Evolutionary conservation across 2,113 vertebrate species (phyloP), one percentile per base, ranked within the genome.

Genomic region (Labrus mixtus): DNA sequence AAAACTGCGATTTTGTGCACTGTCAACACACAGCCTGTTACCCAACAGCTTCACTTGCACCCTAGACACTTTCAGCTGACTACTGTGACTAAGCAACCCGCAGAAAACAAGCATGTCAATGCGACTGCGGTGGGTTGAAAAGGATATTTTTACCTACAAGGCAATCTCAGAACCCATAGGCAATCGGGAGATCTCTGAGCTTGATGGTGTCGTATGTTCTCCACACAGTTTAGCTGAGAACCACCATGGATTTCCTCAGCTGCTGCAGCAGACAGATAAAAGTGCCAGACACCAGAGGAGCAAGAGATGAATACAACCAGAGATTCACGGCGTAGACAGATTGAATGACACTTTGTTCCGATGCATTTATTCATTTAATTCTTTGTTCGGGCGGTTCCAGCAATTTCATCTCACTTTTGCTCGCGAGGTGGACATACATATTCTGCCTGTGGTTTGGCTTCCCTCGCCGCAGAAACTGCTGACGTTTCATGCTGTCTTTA

Each of bases 361-460:
- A 92, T 92, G 90, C 88, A 91, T 92, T 91, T 93, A 91, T 93
- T 91, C 89, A 90, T 93, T 91, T 86, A 89, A 92, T 90, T 83
- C 80, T 79, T 73, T 71, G 79, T 69, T 74, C 58, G 41, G 56
- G 54, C 69, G 16, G 61, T 55, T 81, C 50, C 6, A 29, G 66
- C 68, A 46, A 80, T 91, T 79, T 82, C 79, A 81, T 89, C 68
- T 58, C 33, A 2, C 20, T 73, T 19, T 46, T 4, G 61, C 61
- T 78, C 6, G 46, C 78, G 17, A 25, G 43, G 65, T 68, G 45
- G 45, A 46, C 51, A 45, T 62, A 1, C 33, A 37, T 20, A 43
- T 83, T 70, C 29, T 48, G 54, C 84, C 68, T 50, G 41, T 56
- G 20, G 66, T 73, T 55, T 53, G 46, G 53, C 54, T 22, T 76